Base-by-base conservation (phyloP, 2,113 vertebrate genomes). In the Ahaetulla prasina region DNA sequence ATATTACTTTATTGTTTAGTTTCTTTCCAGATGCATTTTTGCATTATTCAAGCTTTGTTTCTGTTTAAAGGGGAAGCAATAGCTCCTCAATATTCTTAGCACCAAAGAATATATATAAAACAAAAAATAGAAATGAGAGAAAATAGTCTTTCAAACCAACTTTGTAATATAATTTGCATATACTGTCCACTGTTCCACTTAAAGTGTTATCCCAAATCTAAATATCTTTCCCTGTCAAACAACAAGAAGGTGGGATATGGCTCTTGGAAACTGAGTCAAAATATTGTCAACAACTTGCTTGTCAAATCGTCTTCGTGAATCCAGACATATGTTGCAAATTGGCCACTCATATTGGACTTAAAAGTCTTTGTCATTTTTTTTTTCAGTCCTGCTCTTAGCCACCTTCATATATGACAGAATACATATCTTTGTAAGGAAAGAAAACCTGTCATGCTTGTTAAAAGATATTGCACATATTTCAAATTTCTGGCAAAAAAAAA, bases 401-500 rank as follows among this genome's bases (percentile, higher is more conserved):
- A 87, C 30, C 49, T 52, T 87, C 30, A 9, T 52, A 52, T 90
- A 20, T 30, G 3, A 39, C 49, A 35, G 49, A 53, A 53, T 14
- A 8, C 23, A 43, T 80, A 16, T 39, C 89, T 53, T 22, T 90
- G 63, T 23, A 57, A 85, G 3, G 8, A 49, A 45, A 49, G 45
- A 68, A 49, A 39, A 63, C 1, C n/a, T 50, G 4, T 0, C 1
- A 1, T 12, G 43, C 23, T 25, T 20, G 11, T 27, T 8, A 23
- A 47, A 22, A 43, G 9, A 25, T 94, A 12, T 57, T 90, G 50
- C 3, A 57, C 10, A 88, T 2, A 27, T 90, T 91, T 90, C 68
- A 35, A 25, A 22, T 90, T 9, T 1, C 7, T 84, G 52, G 47
- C n/a, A 93, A 53, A 25, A 0, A 22, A 0, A 22, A 18, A 39